Base-by-base conservation (phyloP, 2,113 vertebrate genomes). In the Astur gentilis region DNA sequence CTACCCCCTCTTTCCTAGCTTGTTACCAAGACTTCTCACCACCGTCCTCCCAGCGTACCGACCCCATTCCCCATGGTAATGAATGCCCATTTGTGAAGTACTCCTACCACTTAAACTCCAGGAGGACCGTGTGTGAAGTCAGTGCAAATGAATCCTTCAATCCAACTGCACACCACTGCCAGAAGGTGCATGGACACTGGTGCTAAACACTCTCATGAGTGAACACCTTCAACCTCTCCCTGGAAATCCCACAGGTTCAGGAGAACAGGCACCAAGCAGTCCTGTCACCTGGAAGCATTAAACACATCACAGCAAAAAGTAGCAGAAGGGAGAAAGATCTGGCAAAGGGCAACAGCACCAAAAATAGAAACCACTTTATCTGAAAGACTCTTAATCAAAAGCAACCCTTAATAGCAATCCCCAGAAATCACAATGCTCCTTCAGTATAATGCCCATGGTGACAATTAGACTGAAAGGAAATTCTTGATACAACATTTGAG, bases 191-290 rank as follows among this genome's bases (percentile, higher is more conserved):
- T 1, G 4, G 52, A 50, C 36, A 38, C 9, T n/a, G 23, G 13
- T 23, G 19, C n/a, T 45, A 62, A 66, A 73, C 0, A 0, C 7
- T 50, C 11, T n/a, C 23, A 20, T 1, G 2, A 70, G 7, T 2
- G 5, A 78, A 26, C 2, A n/a, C 60, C 32, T 92, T 78, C 7
- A 1, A 8, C 10, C 18, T 75, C 69, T 66, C 34, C 14, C 10
- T 44, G 18, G 50, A 93, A 62, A 61, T 21, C 31, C n/a, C 60
- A 31, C 18, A 36, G 26, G 45, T 82, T 70, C 83, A 78, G 52
- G 3, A 66, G 23, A 79, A 54, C 23, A 36, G 21, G 19, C 10
- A 66, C 34, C 10, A 78, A 54, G 57, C 42, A 87, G 21, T 6
- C 49, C 26, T 34, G 40, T n/a, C 72, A 60, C 20, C 45, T 55